Percentiles rank a stretch among this genome's conserved stretches.
Evolutionary conservation across 2,797 vertebrate species (phyloP).

Genomic region (Poeciliopsis turneri): DNA sequence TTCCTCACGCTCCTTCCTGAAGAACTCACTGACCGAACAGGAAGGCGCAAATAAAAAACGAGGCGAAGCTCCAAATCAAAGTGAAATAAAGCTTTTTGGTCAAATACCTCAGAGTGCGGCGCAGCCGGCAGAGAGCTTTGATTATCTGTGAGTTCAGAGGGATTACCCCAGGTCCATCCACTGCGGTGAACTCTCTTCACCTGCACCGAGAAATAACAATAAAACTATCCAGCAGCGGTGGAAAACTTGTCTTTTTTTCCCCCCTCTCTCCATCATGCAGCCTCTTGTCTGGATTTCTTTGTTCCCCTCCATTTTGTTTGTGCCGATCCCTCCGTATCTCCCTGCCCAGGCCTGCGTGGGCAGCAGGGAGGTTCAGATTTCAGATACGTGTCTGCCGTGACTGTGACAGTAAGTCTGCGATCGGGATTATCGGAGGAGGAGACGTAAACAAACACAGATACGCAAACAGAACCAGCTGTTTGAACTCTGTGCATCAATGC

Average conservation of each 20-base stretch:
- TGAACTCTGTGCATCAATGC: slow-evolving; percentile 24
- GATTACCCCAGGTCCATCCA: slow-evolving; percentile 58
- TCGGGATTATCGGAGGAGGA: slow-evolving; percentile 39
- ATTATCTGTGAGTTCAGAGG: slow-evolving; percentile 53
- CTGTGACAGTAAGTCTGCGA: slow-evolving; percentile 57
- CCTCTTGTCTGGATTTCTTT: slow-evolving; percentile 19
- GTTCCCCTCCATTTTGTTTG: slow-evolving; percentile 13
- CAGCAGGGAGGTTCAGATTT: slow-evolving; percentile 64
- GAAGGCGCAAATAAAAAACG: slow-evolving; percentile 3
- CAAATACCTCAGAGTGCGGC: slow-evolving; percentile 47
- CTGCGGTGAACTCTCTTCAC: slow-evolving; percentile 33
- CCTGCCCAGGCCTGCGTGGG: slow-evolving; percentile 30
- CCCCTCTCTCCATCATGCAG: neutral
- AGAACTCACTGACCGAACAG: neutral
- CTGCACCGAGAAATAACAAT: slow-evolving; percentile 35
- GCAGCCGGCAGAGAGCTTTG: slow-evolving; percentile 48
- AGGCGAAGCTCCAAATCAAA: slow-evolving; percentile 39
- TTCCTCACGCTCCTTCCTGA: neutral
- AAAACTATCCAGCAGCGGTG: slow-evolving; percentile 6
- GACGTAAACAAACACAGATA: slow-evolving; percentile 30
- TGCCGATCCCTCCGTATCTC: slow-evolving; percentile 19
- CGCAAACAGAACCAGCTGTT: slow-evolving; percentile 34
- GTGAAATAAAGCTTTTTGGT: slow-evolving; percentile 53
- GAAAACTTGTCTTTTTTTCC: neutral
- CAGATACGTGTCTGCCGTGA: slow-evolving; percentile 53